Evolutionary conservation across 1,140 invertebrate species (phyloP), one percentile per base, ranked within the genome.

Genomic region (Vanessa atalanta): DNA sequence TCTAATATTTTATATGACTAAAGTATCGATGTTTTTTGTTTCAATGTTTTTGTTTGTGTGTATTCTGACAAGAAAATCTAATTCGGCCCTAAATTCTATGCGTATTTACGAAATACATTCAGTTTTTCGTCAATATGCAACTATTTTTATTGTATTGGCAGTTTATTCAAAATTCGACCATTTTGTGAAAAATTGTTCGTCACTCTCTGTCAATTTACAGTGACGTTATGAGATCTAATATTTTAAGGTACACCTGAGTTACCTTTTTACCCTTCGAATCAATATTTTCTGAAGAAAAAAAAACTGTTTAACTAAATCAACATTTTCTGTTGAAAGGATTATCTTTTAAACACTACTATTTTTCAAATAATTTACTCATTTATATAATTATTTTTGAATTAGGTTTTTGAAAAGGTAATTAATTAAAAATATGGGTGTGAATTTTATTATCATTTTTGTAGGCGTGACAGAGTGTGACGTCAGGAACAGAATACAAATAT

Each of bases 401-500:
- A 50, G 15, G 1, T 50, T 6, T 5, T 0, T 50, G n/a, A 14
- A n/a, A 12, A 15, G 48, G 9, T 48, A 15, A 5, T 5, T 48
- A 15, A 5, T 5, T 20, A 20, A 20, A 37, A 37, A 37, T 0
- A 37, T 37, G 31, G 31, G 31, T 50, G 2, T 14, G 15, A 14
- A 15, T 50, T 5, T 50, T 6, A 50, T 9, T 48, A 69, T 20
- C 15, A 55, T 63, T 37, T 23, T 55, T 51, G 23, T 48, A 31
- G 26, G 14, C 60, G 53, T 61, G 80, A 84, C 85, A 87, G 85
- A 91, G 87, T 85, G 85, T 88, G 90, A 88, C 83, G 84, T 85
- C 60, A 75, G 80, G 75, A 83, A 78, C 83, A 88, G 87, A 90
- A 88, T 90, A 90, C 85, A 85, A 81, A 64, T 57, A 12, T 37